Percentiles rank a stretch among this genome's conserved stretches.
Evolutionary conservation across 2,113 vertebrate species (phyloP).

Genomic region (Mus spicilegus): DNA sequence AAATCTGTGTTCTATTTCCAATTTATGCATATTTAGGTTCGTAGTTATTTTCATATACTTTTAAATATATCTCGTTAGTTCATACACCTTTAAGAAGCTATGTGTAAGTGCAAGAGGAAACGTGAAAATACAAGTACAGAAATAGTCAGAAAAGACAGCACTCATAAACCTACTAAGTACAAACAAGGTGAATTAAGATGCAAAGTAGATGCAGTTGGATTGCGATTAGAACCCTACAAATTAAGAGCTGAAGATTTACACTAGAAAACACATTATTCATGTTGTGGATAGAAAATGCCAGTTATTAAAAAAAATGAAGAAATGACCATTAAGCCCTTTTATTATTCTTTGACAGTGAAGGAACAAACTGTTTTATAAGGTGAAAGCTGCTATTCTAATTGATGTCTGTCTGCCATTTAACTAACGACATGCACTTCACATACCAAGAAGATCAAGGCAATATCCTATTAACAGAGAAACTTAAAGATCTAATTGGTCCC

Average conservation of each 20-base stretch:
- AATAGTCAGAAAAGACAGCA: background rate
- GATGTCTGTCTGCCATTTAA: background rate
- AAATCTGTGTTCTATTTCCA: background rate
- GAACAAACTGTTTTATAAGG: background rate
- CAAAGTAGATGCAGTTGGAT: background rate
- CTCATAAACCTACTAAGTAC: background rate
- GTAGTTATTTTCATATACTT: slow-evolving; percentile 36
- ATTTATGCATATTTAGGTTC: background rate
- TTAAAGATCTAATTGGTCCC: background rate
- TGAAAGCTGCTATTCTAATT: background rate
- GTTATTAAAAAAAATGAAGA: background rate
- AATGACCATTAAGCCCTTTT: background rate
- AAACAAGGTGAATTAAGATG: background rate
- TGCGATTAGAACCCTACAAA: background rate
- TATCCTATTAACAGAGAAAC: background rate
- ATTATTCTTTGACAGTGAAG: background rate
- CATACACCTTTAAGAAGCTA: background rate
- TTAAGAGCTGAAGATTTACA: background rate
- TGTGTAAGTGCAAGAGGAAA: background rate
- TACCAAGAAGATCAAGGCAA: background rate
- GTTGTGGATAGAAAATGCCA: background rate
- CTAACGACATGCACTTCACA: background rate
- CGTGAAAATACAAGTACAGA: background rate
- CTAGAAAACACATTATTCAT: background rate
- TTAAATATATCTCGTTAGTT: background rate